Evolutionary conservation across 2,113 vertebrate species (phyloP).

Genomic region (Anthoscopus minutus): DNA sequence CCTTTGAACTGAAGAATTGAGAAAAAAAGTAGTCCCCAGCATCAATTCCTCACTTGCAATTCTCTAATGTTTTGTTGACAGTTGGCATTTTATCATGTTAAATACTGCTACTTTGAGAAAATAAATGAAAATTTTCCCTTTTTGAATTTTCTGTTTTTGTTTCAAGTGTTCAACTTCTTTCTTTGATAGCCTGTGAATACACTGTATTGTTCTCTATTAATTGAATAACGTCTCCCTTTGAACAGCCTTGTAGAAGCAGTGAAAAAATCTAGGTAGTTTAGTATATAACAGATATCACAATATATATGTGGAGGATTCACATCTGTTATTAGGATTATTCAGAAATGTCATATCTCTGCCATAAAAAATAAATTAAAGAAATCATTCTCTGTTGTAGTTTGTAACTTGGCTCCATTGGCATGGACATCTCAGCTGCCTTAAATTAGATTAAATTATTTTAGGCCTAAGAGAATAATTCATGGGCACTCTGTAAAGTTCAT

Average conservation of each 20-base stretch:
- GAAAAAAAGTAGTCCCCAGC: background rate
- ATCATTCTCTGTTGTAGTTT: background rate
- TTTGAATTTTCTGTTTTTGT: background rate
- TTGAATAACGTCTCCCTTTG: background rate
- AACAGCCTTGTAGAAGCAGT: background rate
- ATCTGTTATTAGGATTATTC: background rate
- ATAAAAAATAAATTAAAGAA: background rate
- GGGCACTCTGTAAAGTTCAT: background rate
- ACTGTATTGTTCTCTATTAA: background rate
- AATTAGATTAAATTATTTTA: background rate
- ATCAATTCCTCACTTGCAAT: background rate
- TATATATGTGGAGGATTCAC: background rate
- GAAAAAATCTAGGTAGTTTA: background rate
- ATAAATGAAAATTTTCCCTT: background rate
- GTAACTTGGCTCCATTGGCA: background rate
- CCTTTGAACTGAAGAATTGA: background rate
- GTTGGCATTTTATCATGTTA: background rate
- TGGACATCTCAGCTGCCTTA: background rate
- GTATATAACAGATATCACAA: background rate
- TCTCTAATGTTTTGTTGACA: background rate
- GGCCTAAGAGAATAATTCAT: background rate
- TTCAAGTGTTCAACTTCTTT: background rate
- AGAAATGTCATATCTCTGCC: background rate
- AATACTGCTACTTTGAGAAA: background rate
- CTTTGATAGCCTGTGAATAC: background rate